Evolutionary conservation across 1,140 invertebrate species (phyloP).

Genomic region (Drosophila obscura): DNA sequence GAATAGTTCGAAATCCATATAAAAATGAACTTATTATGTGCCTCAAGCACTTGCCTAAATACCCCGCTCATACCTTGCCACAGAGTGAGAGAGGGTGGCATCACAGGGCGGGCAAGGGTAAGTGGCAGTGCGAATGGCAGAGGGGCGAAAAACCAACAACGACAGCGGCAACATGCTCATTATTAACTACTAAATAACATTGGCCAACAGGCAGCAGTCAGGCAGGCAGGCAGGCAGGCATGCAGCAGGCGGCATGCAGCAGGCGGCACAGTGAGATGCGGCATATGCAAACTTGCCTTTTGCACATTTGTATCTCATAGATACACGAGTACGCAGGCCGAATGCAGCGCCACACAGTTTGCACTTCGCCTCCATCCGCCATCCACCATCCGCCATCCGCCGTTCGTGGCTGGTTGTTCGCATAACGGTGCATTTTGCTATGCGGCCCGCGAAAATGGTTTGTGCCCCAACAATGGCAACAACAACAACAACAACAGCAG

Average conservation of each 20-base stretch:
- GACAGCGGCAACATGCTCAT: slow-evolving; percentile 78
- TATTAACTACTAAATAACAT: slow-evolving; percentile 82
- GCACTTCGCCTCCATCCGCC: slow-evolving; percentile 7
- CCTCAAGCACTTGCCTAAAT: too few relatives aligned
- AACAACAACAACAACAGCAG: slow-evolving; percentile 28
- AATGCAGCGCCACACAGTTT: slow-evolving; percentile 20
- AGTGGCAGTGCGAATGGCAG: too few relatives aligned
- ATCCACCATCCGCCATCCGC: background rate
- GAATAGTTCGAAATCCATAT: too few relatives aligned
- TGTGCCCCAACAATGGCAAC: slow-evolving; percentile 36
- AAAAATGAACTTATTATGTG: too few relatives aligned
- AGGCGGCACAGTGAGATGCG: slow-evolving; percentile 12
- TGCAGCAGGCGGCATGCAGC: background rate
- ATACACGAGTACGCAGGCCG: slow-evolving; percentile 47
- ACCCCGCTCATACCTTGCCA: too few relatives aligned
- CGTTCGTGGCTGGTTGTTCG: slow-evolving; percentile 31
- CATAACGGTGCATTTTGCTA: slow-evolving; percentile 79
- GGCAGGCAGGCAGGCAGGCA: background rate
- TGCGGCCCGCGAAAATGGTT: slow-evolving; percentile 69
- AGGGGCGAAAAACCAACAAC: slow-evolving; percentile 62
- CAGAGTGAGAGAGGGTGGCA: background rate
- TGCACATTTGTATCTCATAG: slow-evolving; percentile 76
- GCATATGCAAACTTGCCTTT: slow-evolving; percentile 70
- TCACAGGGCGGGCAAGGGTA: too few relatives aligned
- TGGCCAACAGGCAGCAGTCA: slow-evolving; percentile 50